These are phyloP conservation scores for Dorcus hopei DNA, from an alignment of 2,888 invertebrate species.

Conservation along the genomic window DNA sequence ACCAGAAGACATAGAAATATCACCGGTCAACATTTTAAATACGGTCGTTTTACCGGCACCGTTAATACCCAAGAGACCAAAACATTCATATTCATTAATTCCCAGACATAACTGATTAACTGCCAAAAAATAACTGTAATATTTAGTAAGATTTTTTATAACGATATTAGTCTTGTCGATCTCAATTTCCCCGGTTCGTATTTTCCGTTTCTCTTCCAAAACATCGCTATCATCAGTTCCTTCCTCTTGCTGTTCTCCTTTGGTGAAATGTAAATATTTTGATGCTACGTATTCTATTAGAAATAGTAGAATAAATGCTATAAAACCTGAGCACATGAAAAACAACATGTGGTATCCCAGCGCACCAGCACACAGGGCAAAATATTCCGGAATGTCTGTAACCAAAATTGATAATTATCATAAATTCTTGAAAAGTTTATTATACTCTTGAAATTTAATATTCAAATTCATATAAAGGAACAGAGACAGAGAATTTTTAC, in stretches of 20 bases:
- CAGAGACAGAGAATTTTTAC: no score
- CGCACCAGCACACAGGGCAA: slow-evolving; percentile 67
- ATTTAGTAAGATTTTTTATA: slow-evolving; percentile 69
- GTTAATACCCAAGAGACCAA: slow-evolving; percentile 75
- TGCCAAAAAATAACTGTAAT: slow-evolving; percentile 64
- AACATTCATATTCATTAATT: slow-evolving; percentile 64
- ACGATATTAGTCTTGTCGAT: slow-evolving; percentile 54
- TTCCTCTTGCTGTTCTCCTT: slow-evolving; percentile 2
- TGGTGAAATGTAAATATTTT: slow-evolving; percentile 46
- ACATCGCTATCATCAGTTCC: slow-evolving; percentile 54
- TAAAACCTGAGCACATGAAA: slow-evolving; percentile 55
- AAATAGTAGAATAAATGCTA: slow-evolving; percentile 62
- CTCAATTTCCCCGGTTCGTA: slow-evolving; percentile 44
- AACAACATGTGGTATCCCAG: slow-evolving; percentile 65
- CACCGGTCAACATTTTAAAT: slow-evolving; percentile 88
- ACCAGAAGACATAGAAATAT: slow-evolving; percentile 67
- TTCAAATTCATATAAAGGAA: not conserved
- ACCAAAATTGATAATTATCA: slow-evolving; percentile 11
- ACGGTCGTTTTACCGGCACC: slow-evolving; percentile 87
- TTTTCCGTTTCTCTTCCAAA: slow-evolving; percentile 52
- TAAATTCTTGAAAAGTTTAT: no score
- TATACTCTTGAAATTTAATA: not conserved
- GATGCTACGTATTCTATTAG: slow-evolving; percentile 60
- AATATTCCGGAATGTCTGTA: slow-evolving; percentile 48
- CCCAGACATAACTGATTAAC: slow-evolving; percentile 68